Evolutionary conservation across 1,140 invertebrate genomes (phyloP).

Genomic region (Papilio polyxenes): DNA sequence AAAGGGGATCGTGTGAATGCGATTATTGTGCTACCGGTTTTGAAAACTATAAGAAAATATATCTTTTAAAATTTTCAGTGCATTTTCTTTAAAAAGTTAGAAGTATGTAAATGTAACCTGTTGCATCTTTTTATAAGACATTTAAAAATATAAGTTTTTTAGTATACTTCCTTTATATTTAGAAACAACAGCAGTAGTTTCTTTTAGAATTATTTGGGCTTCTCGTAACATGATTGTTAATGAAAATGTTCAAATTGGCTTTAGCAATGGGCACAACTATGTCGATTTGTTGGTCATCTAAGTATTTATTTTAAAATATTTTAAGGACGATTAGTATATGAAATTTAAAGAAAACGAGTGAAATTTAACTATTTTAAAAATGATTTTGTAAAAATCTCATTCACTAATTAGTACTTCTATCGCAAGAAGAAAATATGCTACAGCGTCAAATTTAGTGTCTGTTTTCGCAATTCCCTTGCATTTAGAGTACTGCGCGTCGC

Average conservation of each 20-base stretch:
- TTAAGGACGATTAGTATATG: no score
- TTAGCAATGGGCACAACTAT: no score
- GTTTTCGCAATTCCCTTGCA: not conserved
- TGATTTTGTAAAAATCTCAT: not conserved
- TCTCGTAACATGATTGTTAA: no score
- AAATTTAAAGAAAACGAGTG: no score
- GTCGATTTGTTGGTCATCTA: no score
- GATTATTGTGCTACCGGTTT: not conserved
- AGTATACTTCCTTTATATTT: not conserved
- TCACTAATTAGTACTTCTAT: not conserved
- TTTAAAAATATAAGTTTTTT: not conserved
- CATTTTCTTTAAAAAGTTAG: not conserved
- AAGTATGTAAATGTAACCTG: not conserved
- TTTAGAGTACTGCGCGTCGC: not conserved
- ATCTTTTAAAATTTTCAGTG: not conserved
- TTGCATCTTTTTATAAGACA: not conserved
- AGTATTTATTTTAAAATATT: no score
- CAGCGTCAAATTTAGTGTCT: not conserved
- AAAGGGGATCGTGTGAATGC: constrained; percentile 5
- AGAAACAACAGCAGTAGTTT: no score
- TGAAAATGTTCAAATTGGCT: no score
- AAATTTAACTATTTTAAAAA: no score
- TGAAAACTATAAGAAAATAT: constrained; percentile 6
- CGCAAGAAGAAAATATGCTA: not conserved
- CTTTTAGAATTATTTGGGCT: no score